Conservation (phyloP, 2,113 vertebrate species). For the Nanorana parkeri region DNA sequence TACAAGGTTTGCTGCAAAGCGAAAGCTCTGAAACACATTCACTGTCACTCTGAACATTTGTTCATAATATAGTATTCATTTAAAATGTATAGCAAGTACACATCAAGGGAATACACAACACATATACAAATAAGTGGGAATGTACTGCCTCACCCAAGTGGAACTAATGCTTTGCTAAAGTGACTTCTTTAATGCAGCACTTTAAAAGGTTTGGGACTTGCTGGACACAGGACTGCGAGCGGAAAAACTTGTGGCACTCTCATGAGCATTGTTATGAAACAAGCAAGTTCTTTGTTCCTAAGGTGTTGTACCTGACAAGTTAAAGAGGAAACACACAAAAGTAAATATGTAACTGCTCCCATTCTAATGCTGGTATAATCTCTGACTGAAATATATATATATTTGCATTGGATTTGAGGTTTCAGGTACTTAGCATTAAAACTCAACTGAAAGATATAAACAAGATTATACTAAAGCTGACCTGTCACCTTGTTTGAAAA, state of each 20-base stretch:
- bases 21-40: conserved; percentile 31
- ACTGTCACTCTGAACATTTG: conserved; percentile 40
- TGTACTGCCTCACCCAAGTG: neutral
- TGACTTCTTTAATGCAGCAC: conserved; percentile 25
- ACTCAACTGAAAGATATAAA: too few species aligned
- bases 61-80: conserved; percentile 35
- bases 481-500: too few species aligned
- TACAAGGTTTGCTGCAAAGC: conserved; percentile 9
- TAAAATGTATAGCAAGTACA: conserved; percentile 40
- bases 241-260: neutral
- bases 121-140: conserved; percentile 49
- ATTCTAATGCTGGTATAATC: too few species aligned
- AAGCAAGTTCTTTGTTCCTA: neutral
- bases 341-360: neutral
- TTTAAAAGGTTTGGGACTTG: conserved; percentile 12
- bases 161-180: conserved; percentile 23
- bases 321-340: neutral
- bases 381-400: too few species aligned
- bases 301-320: neutral
- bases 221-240: neutral
- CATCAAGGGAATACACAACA: conserved; percentile 48
- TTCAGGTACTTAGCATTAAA: too few species aligned
- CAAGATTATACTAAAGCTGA: too few species aligned
- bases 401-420: too few species aligned
- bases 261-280: neutral